These are phyloP conservation scores for Cantharis lateralis DNA, from an alignment of 2,888 invertebrate genomes.

Conservation along the genomic window DNA sequence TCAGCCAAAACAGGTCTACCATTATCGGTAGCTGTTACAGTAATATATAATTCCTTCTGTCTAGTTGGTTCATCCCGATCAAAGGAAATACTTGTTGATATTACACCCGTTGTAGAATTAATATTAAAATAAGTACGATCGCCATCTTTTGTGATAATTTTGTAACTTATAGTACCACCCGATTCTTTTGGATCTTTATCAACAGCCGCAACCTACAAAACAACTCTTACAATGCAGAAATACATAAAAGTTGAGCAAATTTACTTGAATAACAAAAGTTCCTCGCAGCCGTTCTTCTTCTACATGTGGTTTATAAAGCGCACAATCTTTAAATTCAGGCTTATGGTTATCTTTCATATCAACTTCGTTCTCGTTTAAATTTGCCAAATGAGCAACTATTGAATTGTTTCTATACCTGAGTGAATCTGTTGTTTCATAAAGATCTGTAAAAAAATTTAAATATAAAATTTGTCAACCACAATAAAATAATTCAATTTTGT, in stretches of 20 bases:
- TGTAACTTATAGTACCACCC: slow-evolving; percentile 82
- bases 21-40: slow-evolving; percentile 91
- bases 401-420: neutral
- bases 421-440: neutral
- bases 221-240: neutral
- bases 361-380: slow-evolving; percentile 7
- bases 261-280: slow-evolving; percentile 75
- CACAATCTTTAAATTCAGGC: slow-evolving; percentile 85
- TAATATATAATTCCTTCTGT: slow-evolving; percentile 82
- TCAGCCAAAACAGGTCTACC: slow-evolving; percentile 89
- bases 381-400: neutral
- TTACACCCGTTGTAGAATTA: slow-evolving; percentile 74
- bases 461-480: neutral
- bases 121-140: slow-evolving; percentile 81
- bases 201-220: slow-evolving; percentile 67
- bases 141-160: slow-evolving; percentile 75
- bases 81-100: slow-evolving; percentile 77
- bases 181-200: slow-evolving; percentile 76
- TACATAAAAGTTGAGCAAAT: slow-evolving; percentile 35
- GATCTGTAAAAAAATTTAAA: neutral
- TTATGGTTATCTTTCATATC: slow-evolving; percentile 72
- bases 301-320: slow-evolving; percentile 77
- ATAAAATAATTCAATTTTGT: too few species aligned
- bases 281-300: slow-evolving; percentile 73
- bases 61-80: slow-evolving; percentile 89